phyloP scores from a whole-genome alignment of 2,113 vertebrate species.

The Potamarius usumacintae region DNA sequence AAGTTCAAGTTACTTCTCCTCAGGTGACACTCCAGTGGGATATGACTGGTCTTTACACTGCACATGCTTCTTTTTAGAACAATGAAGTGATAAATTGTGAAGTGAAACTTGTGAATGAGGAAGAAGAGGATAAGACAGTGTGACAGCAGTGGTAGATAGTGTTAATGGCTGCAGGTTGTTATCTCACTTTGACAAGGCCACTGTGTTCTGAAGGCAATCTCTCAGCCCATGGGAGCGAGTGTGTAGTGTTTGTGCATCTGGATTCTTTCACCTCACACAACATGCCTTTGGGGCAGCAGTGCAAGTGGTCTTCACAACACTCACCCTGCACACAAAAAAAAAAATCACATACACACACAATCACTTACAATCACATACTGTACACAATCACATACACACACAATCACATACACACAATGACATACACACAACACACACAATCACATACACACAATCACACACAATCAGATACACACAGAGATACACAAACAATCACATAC shows the following conservation, averaged over 20 bases:
- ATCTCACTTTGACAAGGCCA: constrained; percentile 60
- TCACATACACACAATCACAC: constrained; percentile 5
- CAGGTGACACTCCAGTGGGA: not conserved
- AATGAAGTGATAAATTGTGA: not conserved
- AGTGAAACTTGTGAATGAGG: not conserved
- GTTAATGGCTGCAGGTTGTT: not conserved
- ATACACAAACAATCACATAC: no score
- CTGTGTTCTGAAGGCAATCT: constrained; percentile 40
- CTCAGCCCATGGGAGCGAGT: constrained; percentile 58
- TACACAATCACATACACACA: constrained; percentile 1
- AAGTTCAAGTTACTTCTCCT: not conserved
- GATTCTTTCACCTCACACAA: constrained; percentile 52
- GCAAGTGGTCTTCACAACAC: constrained; percentile 72
- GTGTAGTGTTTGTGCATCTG: constrained; percentile 61
- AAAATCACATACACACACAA: constrained; percentile 2
- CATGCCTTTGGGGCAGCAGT: constrained; percentile 69
- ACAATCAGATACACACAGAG: constrained; percentile 3
- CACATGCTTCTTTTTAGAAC: not conserved
- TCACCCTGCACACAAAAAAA: constrained; percentile 64
- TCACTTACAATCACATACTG: not conserved
- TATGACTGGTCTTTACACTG: not conserved
- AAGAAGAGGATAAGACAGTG: not conserved
- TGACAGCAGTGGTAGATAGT: not conserved
- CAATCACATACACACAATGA: no score
- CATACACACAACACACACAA: not conserved